Base-by-base conservation (phyloP, 2,888 invertebrate genomes). In the Agriotes lineatus region DNA sequence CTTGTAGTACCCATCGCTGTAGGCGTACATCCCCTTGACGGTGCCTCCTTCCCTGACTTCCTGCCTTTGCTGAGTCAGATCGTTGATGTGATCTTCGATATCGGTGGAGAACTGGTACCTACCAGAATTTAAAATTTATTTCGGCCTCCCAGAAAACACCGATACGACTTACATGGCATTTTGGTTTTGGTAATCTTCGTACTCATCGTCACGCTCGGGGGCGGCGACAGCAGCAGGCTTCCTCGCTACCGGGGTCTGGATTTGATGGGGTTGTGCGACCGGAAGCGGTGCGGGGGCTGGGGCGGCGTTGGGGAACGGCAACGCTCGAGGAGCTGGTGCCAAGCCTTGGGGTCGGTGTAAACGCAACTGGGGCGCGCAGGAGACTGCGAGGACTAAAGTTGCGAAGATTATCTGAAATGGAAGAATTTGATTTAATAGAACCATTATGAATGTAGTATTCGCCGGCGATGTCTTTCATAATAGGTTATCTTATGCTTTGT, bases 1-100 rank as follows among this genome's bases (percentile, higher is more conserved):
- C 75, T 82, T 83, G 73, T 85, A 86, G 75, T 82, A 89, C 0
- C 90, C 90, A 80, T 90, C 90, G 70, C 87, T 87, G 82, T 90
- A 90, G 3, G 87, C 86, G 78, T 90, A 90, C 69, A 83, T 82
- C 1, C 90, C 90, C 44, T 75, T 82, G 0, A 88, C 82, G 4
- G 80, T 82, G 2, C 82, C 75, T 3, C 87, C 87, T 57, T 87
- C 83, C 18, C 87, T 76, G 10, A 78, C 78, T 75, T 87, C 87
- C 42, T 81, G 79, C 7, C 86, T 79, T 57, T 80, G 75, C 33
- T 85, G 82, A 3, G 81, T 81, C 60, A 82, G 80, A 72, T 86
- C 87, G 75, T 81, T 85, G 73, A 87, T 86, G n/a, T 84, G 80
- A 75, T 87, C 87, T 44, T 85, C 82, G 10, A 87, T 80, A 35